Conservation (phyloP, 2,113 vertebrate species). For the Corythornis cristatus region DNA sequence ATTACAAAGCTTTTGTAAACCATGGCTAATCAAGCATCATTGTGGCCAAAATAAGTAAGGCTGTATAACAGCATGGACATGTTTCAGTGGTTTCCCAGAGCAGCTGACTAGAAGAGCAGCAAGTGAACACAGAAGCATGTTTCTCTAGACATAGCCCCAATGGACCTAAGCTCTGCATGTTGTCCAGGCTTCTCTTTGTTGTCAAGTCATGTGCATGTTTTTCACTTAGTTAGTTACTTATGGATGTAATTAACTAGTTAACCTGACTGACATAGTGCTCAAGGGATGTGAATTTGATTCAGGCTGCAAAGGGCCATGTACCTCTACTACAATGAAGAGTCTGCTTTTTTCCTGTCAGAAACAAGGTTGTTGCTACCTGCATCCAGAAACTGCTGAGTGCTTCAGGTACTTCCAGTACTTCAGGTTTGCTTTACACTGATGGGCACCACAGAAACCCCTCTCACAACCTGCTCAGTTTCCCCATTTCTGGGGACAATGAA, state of each 20-base stretch:
- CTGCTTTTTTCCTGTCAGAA: background rate
- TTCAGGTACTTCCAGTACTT: background rate
- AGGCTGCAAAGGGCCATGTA: background rate
- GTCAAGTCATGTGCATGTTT: rapidly evolving
- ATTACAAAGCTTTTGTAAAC: background rate
- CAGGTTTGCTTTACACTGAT: background rate
- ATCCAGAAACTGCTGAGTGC: background rate
- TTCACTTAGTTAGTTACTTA: background rate
- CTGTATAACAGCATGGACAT: background rate
- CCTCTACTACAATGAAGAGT: background rate
- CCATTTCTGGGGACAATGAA: background rate
- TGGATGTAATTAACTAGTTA: rapidly evolving
- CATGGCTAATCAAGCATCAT: background rate
- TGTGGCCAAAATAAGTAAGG: background rate
- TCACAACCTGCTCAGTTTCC: background rate
- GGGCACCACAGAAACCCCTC: background rate
- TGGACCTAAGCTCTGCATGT: rapidly evolving
- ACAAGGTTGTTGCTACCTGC: background rate
- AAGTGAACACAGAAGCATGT: rapidly evolving
- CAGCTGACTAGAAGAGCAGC: background rate
- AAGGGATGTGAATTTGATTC: background rate
- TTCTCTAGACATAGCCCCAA: background rate
- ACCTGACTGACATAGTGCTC: background rate
- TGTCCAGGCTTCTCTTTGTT: background rate
- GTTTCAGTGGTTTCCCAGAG: background rate